These are phyloP conservation scores for Cryptomyrus ogoouensis DNA, from an alignment of 2,113 vertebrate genomes.

Conservation along the genomic window DNA sequence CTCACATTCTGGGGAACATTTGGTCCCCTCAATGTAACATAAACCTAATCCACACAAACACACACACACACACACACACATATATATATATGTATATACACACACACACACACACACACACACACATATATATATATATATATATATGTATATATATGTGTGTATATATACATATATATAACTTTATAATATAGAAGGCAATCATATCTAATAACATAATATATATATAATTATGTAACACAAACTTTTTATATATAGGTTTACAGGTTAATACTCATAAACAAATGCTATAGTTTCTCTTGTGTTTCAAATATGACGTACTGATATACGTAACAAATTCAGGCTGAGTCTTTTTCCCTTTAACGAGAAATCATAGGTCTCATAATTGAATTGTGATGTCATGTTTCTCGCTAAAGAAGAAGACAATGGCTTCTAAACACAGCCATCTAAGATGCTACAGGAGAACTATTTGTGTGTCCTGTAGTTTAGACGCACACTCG, in stretches of 20 bases:
- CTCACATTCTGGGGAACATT: too few species aligned
- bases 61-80: too few species aligned
- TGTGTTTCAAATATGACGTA: background rate
- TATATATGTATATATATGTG: too few species aligned
- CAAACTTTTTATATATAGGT: background rate
- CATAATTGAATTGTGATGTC: background rate
- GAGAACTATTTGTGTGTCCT: constrained; percentile 2
- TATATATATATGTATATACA: too few species aligned
- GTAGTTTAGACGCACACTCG: background rate
- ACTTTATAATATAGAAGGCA: too few species aligned
- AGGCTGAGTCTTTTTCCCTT: background rate
- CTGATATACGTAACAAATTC: background rate
- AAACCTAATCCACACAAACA: too few species aligned
- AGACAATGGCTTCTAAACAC: background rate
- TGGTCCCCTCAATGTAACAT: too few species aligned
- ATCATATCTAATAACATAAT: too few species aligned
- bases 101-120: too few species aligned
- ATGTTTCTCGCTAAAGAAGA: background rate
- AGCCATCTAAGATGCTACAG: background rate
- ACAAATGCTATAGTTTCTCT: background rate
- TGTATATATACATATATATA: too few species aligned
- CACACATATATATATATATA: too few species aligned
- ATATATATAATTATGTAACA: too few species aligned
- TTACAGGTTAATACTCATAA: background rate
- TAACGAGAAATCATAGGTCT: background rate